A percentile compares a stretch with the other conserved stretches of the same genome.
These are phyloP conservation scores for Watsonalla cultraria DNA, from an alignment of 2,888 invertebrate genomes.

Conservation along the genomic window DNA sequence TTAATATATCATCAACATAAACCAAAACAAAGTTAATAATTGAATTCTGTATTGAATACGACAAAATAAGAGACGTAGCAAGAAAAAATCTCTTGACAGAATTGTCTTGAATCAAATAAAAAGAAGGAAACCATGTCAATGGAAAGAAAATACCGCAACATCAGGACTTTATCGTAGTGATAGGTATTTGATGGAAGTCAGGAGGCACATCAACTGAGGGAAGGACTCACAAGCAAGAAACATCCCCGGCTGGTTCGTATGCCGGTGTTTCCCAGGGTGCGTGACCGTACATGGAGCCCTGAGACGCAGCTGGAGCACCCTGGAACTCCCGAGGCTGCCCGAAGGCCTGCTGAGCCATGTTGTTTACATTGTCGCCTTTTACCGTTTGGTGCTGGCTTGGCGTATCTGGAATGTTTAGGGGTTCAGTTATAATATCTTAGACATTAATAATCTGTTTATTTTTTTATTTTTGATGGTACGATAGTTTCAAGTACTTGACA, in stretches of 20 bases:
- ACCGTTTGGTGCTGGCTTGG: slow-evolving; percentile 62
- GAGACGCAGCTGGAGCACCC: slow-evolving; percentile 45
- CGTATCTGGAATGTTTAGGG: slow-evolving; percentile 63
- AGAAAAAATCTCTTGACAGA: neutral
- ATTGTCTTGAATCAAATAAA: too few relatives aligned
- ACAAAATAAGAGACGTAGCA: slow-evolving; percentile 9
- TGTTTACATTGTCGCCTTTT: slow-evolving; percentile 78
- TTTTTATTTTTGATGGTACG: too few relatives aligned
- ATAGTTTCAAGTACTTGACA: too few relatives aligned
- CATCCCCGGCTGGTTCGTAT: slow-evolving; percentile 73
- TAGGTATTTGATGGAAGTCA: slow-evolving; percentile 32
- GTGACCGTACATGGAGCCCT: slow-evolving; percentile 58
- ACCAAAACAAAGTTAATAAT: slow-evolving; percentile 12
- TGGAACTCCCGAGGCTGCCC: slow-evolving; percentile 64
- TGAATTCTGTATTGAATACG: slow-evolving; percentile 8
- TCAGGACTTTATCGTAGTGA: slow-evolving; percentile 11
- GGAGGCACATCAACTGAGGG: slow-evolving; percentile 55
- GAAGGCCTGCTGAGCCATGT: slow-evolving; percentile 66
- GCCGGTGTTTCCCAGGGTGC: slow-evolving; percentile 63
- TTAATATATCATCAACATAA: neutral
- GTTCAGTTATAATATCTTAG: slow-evolving; percentile 19
- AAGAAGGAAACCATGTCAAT: neutral
- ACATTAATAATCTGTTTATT: too few relatives aligned
- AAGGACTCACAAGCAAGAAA: slow-evolving; percentile 77
- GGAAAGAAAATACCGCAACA: slow-evolving; percentile 6